Base-by-base conservation (phyloP, 2,888 invertebrate species). In the Drosophila mettleri region DNA sequence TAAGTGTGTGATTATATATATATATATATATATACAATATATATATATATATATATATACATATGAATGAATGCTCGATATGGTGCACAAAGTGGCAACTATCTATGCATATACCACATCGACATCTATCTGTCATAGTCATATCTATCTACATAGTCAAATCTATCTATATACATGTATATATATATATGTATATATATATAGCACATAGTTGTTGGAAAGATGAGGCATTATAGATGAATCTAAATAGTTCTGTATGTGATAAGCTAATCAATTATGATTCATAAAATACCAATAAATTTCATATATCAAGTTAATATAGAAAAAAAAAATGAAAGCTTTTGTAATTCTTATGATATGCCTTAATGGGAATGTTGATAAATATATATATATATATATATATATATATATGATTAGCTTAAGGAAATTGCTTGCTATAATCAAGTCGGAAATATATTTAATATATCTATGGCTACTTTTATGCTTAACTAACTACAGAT, bases 371-470 rank as follows among this genome's bases (percentile, higher is more conserved):
- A 38, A 10, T 4, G 41, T 22, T 14, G 3, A n/a, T 34, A 34
- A n/a, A 34, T 16, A 16, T 16, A 10, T 18, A 18, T 18, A 38
- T 18, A 2, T 6, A 39, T 20, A 14, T 39, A 5, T 22, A 0
- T 16, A 12, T 27, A 0, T 45, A 29, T 45, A 7, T 33, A 18
- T 5, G 18, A 18, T 33, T 33, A 18, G 18, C 18, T 48, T 57
- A n/a, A 29, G 36, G 29, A 57, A 57, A 38, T 49, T n/a, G n/a
- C 20, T 57, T 48, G 36, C n/a, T 4, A 3, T 29, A 24, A 16
- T 33, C 24, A 54, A 54, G 24, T 24, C 33, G 33, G 43, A 54
- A 54, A 24, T 34, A n/a, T 43, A 43, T 18, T 10, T 39, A 16
- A 7, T 16, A 22, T 16, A 16, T 31, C n/a, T 8, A 31, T 36